phyloP scores from a whole-genome alignment of 2,113 vertebrate genomes.

The Diphyllodes magnificus region DNA sequence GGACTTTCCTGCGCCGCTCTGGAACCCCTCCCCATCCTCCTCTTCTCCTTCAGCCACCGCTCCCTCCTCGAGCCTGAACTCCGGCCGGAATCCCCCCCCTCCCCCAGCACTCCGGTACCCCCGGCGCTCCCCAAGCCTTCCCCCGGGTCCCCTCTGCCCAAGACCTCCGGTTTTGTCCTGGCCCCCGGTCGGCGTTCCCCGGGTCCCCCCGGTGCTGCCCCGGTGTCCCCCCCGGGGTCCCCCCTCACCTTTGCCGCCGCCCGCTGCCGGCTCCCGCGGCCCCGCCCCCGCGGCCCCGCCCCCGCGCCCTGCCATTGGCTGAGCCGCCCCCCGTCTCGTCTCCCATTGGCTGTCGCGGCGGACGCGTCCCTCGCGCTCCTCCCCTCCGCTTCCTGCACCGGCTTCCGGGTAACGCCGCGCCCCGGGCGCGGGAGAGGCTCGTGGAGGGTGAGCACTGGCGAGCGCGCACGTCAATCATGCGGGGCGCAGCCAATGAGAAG shows the following conservation, averaged over 20 bases:
- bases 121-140: neutral
- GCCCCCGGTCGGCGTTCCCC: too few species aligned
- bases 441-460: neutral
- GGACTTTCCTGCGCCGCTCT: rapidly evolving
- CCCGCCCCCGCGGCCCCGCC: neutral
- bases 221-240: rapidly evolving
- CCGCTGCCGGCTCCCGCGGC: neutral
- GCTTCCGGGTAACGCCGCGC: neutral
- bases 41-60: neutral
- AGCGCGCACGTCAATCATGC: rapidly evolving
- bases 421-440: neutral
- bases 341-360: rapidly evolving
- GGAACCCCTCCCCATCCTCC: neutral
- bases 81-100: too few species aligned
- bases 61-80: neutral
- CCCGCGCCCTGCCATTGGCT: neutral
- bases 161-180: too few species aligned
- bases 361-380: neutral
- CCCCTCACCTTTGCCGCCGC: neutral
- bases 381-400: neutral
- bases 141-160: neutral
- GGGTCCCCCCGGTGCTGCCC: too few species aligned
- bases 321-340: rapidly evolving
- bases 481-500: rapidly evolving
- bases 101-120: neutral